Percentiles rank a stretch among this genome's conserved stretches.
Evolutionary conservation across 2,113 vertebrate genomes (phyloP).

Genomic region (Rhea americana): DNA sequence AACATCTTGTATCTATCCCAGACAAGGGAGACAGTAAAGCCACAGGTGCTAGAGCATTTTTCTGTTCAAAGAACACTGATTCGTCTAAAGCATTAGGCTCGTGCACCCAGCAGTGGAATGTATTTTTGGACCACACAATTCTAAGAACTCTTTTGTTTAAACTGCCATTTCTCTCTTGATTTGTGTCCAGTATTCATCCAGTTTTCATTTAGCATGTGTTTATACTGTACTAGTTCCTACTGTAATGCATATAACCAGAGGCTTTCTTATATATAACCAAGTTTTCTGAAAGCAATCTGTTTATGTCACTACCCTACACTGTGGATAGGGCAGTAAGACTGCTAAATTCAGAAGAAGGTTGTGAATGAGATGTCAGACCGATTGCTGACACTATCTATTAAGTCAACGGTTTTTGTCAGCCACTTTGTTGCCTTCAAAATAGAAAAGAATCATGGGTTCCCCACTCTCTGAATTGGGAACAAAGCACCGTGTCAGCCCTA

Average conservation of each 20-base stretch:
- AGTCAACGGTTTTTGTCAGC: not conserved
- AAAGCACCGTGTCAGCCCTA: not conserved
- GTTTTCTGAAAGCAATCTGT: not conserved
- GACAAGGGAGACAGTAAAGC: not conserved
- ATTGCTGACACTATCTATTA: not conserved
- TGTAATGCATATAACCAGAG: not conserved
- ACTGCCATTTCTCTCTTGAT: not conserved
- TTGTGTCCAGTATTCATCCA: not conserved
- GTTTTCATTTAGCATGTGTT: not conserved
- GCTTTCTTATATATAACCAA: not conserved
- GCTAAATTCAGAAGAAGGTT: not conserved
- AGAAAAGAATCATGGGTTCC: not conserved
- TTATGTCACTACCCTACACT: not conserved
- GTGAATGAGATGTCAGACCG: not conserved
- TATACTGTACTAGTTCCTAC: not conserved
- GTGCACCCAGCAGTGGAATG: not conserved
- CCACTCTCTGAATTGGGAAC: not conserved
- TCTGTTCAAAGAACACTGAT: not conserved
- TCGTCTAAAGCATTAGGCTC: not conserved
- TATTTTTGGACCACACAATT: not conserved
- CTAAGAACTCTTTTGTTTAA: not conserved
- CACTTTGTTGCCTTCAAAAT: not conserved
- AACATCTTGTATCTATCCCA: not conserved
- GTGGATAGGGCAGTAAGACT: not conserved
- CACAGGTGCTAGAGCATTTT: not conserved